Base-by-base conservation (phyloP, 2,113 vertebrate genomes). In the Cairina moschata region DNA sequence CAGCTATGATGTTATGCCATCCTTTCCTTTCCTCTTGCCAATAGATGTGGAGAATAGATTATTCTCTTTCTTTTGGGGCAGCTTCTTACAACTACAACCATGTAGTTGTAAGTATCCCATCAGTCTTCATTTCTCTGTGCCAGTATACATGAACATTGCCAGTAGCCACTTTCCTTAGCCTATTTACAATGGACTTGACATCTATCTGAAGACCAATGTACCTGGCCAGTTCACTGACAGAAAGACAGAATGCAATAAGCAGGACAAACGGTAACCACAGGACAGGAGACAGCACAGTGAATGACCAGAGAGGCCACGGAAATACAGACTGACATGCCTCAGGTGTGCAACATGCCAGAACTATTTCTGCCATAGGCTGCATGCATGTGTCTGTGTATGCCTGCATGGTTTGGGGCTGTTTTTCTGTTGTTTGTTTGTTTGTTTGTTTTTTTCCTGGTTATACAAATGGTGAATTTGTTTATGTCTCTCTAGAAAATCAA, bases 11-110 rank as follows among this genome's bases (percentile, higher is more conserved):
- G 66, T 60, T 32, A 60, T 14, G 31, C 38, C 31, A 29, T 29
- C 0, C 0, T 52, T 86, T 68, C 66, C 17, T 56, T 82, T 76
- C 17, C 32, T 8, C 69, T 90, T 8, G 0, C 16, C 14, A 17
- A 7, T 2, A 6, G 34, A 68, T 26, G 54, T 0, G 3, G 44
- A 83, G 44, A 91, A 52, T 17, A 83, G 44, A 73, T 55, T 68
- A 40, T 85, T 55, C 36, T 52, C 48, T 59, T 75, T 31, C n/a
- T 68, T 77, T 52, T 81, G 14, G 13, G 69, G 55, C 15, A 31
- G 42, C 3, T 80, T 91, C 83, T 89, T 42, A 26, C 34, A 29
- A 0, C 14, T 40, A 22, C 31, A 38, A 29, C 29, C 26, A 21
- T 40, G 31, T 77, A 36, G 36, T 36, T 36, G 36, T 36, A 36